Conservation (phyloP, 2,888 invertebrate species). For the Sesia bembeciformis region DNA sequence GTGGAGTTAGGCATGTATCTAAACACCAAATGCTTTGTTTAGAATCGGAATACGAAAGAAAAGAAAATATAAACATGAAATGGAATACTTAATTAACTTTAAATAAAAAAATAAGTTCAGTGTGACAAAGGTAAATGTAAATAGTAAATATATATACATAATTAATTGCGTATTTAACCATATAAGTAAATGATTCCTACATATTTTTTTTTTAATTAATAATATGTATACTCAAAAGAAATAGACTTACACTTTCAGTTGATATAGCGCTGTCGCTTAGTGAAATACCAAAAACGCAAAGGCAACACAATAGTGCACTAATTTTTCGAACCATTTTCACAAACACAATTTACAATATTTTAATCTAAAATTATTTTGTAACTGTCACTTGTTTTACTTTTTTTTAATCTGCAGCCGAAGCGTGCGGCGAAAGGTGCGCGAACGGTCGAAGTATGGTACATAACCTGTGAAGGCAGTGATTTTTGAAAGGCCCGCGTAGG, state of each 20-base stretch:
- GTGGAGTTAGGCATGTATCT: no score
- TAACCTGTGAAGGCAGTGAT: slow-evolving; percentile 47
- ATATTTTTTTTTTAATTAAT: no score
- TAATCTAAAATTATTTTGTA: not conserved
- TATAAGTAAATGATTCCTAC: no score
- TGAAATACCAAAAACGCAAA: slow-evolving; percentile 59
- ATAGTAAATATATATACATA: no score
- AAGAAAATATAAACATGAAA: no score
- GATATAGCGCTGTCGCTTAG: slow-evolving; percentile 62
- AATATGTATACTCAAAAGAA: not conserved
- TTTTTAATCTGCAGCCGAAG: slow-evolving; percentile 18
- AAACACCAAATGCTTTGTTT: no score
- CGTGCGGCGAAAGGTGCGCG: slow-evolving; percentile 60
- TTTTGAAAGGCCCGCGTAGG: slow-evolving; percentile 75
- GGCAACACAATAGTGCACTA: slow-evolving; percentile 55
- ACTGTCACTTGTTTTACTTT: slow-evolving; percentile 1
- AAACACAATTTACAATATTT: slow-evolving; percentile 10
- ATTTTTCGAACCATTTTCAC: slow-evolving; percentile 61
- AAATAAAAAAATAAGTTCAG: no score
- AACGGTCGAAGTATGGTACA: slow-evolving; percentile 46
- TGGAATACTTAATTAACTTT: no score
- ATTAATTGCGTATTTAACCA: no score
- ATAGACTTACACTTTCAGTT: slow-evolving; percentile 51
- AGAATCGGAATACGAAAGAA: no score
- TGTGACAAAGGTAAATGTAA: no score